Percentiles rank a stretch among this genome's conserved stretches.
These are phyloP conservation scores for Colossoma macropomum DNA, from an alignment of 2,113 vertebrate genomes.

Conservation along the genomic window DNA sequence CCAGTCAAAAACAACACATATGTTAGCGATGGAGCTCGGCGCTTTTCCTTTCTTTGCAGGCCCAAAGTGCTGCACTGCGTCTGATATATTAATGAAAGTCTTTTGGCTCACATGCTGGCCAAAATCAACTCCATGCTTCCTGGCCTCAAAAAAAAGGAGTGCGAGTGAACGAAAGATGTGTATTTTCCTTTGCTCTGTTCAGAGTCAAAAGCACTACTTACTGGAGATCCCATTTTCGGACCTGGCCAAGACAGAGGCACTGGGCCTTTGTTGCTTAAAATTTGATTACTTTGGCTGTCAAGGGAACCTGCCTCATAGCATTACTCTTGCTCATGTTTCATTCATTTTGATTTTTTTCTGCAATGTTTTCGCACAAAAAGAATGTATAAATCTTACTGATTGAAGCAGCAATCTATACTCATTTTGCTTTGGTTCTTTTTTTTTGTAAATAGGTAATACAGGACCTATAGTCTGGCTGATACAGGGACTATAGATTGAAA, in stretches of 20 bases:
- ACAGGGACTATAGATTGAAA: not conserved
- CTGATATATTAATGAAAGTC: conserved; percentile 63
- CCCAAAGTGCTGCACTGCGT: conserved; percentile 47
- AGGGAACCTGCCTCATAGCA: conserved; percentile 47
- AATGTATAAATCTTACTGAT: conserved; percentile 8
- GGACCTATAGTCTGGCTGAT: not conserved
- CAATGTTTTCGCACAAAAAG: not conserved
- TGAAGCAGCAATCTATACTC: not conserved
- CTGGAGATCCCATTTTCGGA: conserved; percentile 52
- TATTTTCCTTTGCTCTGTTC: conserved; percentile 62
- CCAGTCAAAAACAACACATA: conserved; percentile 63
- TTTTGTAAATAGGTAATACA: not conserved
- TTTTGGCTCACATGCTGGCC: conserved; percentile 59
- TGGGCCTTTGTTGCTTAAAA: conserved; percentile 55
- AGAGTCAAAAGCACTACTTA: conserved; percentile 43
- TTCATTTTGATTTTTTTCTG: conserved; percentile 35
- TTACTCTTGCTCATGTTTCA: conserved; percentile 61
- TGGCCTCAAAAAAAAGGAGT: conserved; percentile 48
- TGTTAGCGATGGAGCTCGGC: conserved; percentile 52
- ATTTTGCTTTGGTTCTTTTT: not conserved
- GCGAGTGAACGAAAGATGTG: conserved; percentile 58
- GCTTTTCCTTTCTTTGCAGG: conserved; percentile 54
- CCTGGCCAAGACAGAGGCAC: conserved; percentile 56
- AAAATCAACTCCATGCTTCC: conserved; percentile 68
- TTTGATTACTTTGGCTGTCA: conserved; percentile 61